Evolutionary conservation across 2,113 vertebrate genomes (phyloP), one percentile per base, ranked within the genome.

Genomic region (Piprites chloris): DNA sequence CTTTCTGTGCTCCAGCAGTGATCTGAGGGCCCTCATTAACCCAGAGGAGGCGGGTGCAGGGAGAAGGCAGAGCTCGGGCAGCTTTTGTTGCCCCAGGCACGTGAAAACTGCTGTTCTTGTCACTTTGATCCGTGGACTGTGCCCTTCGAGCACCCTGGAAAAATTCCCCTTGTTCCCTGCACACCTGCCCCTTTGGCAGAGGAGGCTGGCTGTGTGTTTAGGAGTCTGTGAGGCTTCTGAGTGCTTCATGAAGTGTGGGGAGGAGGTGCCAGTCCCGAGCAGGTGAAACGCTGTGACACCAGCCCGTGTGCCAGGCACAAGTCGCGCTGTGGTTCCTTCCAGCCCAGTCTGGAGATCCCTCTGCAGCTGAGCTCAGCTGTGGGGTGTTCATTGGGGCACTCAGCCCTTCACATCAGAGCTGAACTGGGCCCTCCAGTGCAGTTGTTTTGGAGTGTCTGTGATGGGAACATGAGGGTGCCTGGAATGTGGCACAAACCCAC

Each of bases 281-380:
- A 4, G 75, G 75, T 6, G 0, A 30, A 82, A 9, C 0, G 0
- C 61, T 71, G 50, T 1, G 5, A 53, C 65, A 1, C 13, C 28
- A 2, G 0, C 49, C 53, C 1, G 4, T 4, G 26, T 12, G 9
- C 16, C 78, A 11, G 49, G 59, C 55, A 49, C 26, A 1, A 14
- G 9, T 5, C 20, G 39, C 14, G 0, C 0, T 0, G 41, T 1
- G 3, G 46, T 3, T 72, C 63, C 39, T 33, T 33, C 22, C 68
- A 28, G 49, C 1, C 1, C 9, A 1, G 16, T 6, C 37, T 72
- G 76, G 44, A n/a, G 52, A 14, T 32, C 39, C 33, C 59, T 28
- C 11, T 37, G 80, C 27, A 30, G 63, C 63, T 42, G 76, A 75
- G 74, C 85, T 87, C 5, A 6, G 46, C 68, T 26, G 2, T 8